Evolutionary conservation across 2,113 vertebrate species (phyloP), one percentile per base, ranked within the genome.

Genomic region (Lipotes vexillifer): DNA sequence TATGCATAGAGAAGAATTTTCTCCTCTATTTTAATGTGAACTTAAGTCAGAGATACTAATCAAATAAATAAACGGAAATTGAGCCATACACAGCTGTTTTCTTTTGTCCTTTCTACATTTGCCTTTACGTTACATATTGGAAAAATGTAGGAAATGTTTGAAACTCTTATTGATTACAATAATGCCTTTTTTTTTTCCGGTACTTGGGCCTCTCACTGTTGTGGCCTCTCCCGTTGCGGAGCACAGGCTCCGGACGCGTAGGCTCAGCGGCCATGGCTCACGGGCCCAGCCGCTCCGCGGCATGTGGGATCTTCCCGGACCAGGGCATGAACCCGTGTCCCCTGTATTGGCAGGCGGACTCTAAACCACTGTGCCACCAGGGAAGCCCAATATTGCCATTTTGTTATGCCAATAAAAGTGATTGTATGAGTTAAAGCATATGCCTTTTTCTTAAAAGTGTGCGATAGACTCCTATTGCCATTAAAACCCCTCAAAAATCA

Each of bases 41-140:
- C 15, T 55, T 94, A 52, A 81, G 13, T 85, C 88, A 71, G 66
- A 69, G 13, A 80, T 52, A 77, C 29, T 81, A 74, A 75, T 61
- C 33, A 91, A 63, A 74, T 72, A 72, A 93, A 92, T n/a, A 82
- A 97, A 61, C 59, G 63, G 20, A 83, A 94, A 88, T 85, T 65
- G 78, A 90, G 18, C 14, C n/a, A 52, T 36, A 72, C 29, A 80
- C 46, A 63, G 4, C 25, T 69, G 15, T 15, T 88, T 93, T 2
- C 49, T 81, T 96, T 89, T 52, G 31, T 81, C 33, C 20, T 59
- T 69, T 66, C 41, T 68, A 59, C 17, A 65, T 36, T 61, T 75
- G 23, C 17, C n/a, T 90, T 95, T 77, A 59, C 68, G 11, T 23
- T 81, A 25, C 9, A 13, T 44, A 41, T 52, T 78, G 17, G n/a